These are phyloP conservation scores for Mellivora capensis DNA, from an alignment of 2,113 vertebrate genomes.

Conservation along the genomic window DNA sequence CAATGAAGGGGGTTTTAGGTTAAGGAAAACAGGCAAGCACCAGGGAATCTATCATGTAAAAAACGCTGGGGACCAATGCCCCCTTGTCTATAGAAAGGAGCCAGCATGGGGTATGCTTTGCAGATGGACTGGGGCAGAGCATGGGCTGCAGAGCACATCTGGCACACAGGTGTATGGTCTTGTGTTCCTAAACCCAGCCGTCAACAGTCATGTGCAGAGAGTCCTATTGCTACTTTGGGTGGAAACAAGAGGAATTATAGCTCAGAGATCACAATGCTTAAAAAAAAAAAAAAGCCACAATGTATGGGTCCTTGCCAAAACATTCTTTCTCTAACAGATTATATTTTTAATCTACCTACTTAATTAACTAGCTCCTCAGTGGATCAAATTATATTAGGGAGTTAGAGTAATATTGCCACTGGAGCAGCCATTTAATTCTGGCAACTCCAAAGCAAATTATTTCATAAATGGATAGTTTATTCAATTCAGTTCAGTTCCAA, in stretches of 20 bases:
- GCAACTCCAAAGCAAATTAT: slow-evolving; percentile 77
- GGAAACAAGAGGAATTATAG: slow-evolving; percentile 46
- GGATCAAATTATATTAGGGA: slow-evolving; percentile 75
- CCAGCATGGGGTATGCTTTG: slow-evolving; percentile 66
- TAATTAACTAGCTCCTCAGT: slow-evolving; percentile 70
- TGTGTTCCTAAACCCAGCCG: slow-evolving; percentile 10
- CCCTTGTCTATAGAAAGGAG: slow-evolving; percentile 49
- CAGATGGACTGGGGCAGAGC: slow-evolving; percentile 35
- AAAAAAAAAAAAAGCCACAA: neutral
- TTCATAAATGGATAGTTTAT: slow-evolving; percentile 75
- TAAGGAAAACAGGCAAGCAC: slow-evolving; percentile 67
- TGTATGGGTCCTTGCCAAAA: slow-evolving; percentile 27
- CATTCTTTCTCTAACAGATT: slow-evolving; percentile 59
- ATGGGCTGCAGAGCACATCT: slow-evolving; percentile 54
- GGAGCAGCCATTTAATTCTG: slow-evolving; percentile 75
- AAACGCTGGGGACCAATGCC: slow-evolving; percentile 53
- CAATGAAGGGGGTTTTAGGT: slow-evolving; percentile 66
- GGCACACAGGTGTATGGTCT: slow-evolving; percentile 68
- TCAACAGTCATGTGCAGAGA: slow-evolving; percentile 11
- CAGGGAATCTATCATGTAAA: slow-evolving; percentile 56
- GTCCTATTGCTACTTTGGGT: slow-evolving; percentile 37
- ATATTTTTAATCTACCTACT: slow-evolving; percentile 73
- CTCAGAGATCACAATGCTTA: neutral
- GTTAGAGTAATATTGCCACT: slow-evolving; percentile 72
- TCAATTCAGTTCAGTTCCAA: slow-evolving; percentile 73